Evolutionary conservation across 2,113 vertebrate genomes (phyloP), one percentile per base, ranked within the genome.

Genomic region (Bucco capensis): DNA sequence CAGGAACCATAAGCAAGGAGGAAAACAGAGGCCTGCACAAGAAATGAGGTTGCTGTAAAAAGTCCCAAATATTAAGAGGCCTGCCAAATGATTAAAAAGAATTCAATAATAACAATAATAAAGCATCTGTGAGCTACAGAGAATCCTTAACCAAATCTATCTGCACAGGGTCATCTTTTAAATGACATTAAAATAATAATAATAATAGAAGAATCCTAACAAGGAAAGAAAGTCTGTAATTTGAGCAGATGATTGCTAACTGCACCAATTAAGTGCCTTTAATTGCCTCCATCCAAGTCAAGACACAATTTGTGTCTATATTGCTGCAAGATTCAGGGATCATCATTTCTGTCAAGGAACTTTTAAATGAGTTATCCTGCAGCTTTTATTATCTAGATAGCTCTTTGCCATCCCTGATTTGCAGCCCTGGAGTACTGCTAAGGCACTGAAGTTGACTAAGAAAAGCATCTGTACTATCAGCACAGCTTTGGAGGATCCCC

Each of bases 251-350:
- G 87, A 93, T 93, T 94, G 83, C 60, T 91, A 93, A 92, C 65
- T 64, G 88, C 53, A 23, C 83, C 93, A 94, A 95, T 95, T 95
- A 95, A 95, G 80, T 60, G 73, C 33, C 70, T 83, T 81, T 94
- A 91, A 95, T 83, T 94, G 93, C 86, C 92, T 93, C 74, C 33
- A 78, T 69, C 23, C 13, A 94, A 96, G 93, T 73, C 66, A 53
- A 69, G 89, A 95, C 87, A 83, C 81, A 85, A 86, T 86, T 86
- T 51, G 5, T 19, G 51, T 19, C n/a, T 42, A 71, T 60, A 19
- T 67, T 74, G 73, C 88, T 91, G 67, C 64, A 56, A 75, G 69
- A 67, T 38, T 80, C 73, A n/a, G 90, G 25, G 54, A 89, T 81
- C 85, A 60, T 57, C n/a, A 65, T 93, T 83, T 75, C 83, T 78